A percentile compares a stretch with the other conserved stretches of the same genome.
These are phyloP conservation scores for Brachionus rubens DNA, from an alignment of 1,140 invertebrate species.

Conservation along the genomic window DNA sequence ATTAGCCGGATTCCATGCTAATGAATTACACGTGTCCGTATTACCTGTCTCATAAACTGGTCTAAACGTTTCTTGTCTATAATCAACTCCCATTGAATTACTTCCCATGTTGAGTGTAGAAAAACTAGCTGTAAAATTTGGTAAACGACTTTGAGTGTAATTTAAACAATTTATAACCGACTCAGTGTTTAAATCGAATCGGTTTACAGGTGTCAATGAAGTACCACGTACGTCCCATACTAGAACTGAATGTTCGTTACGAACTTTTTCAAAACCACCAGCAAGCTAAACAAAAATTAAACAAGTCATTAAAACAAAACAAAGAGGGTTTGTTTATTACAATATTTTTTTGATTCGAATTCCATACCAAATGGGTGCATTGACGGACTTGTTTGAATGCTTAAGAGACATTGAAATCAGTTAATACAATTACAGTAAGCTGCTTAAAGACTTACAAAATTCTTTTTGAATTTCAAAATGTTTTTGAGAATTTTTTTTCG, in stretches of 20 bases:
- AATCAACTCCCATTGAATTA: background rate
- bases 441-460: slow-evolving; percentile 21
- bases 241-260: slow-evolving; percentile 63
- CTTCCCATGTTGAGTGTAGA: background rate
- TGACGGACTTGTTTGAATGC: slow-evolving; percentile 75
- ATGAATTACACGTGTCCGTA: slow-evolving; percentile 76
- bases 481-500: background rate
- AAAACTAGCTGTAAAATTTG: no score
- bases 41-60: slow-evolving; percentile 61
- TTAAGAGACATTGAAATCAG: slow-evolving; percentile 53
- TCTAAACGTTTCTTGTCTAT: slow-evolving; percentile 3
- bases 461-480: slow-evolving; percentile 22
- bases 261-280: slow-evolving; percentile 78
- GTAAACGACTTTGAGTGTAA: background rate
- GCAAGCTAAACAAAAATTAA: slow-evolving; percentile 64
- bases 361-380: slow-evolving; percentile 84
- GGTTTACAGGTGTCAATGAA: background rate
- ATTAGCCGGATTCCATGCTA: slow-evolving; percentile 77
- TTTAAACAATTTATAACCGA: background rate
- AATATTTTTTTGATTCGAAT: slow-evolving; percentile 75
- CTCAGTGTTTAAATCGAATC: slow-evolving; percentile 13
- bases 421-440: background rate
- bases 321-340: slow-evolving; percentile 51
- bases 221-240: slow-evolving; percentile 58
- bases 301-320: background rate